Evolutionary conservation across 2,113 vertebrate species (phyloP).

Genomic region (Cygnus buccinator): DNA sequence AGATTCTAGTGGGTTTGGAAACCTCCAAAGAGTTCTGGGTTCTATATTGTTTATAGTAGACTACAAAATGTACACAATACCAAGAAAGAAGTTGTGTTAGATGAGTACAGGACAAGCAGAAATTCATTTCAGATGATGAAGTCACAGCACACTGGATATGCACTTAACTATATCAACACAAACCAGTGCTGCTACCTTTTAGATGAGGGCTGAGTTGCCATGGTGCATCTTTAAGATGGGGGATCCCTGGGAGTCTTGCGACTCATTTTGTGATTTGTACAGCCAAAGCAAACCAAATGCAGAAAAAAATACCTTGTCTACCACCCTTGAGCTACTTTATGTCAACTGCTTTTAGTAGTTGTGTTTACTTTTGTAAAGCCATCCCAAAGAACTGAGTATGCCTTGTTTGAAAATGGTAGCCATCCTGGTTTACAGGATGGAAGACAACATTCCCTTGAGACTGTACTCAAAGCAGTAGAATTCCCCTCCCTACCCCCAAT

Average conservation of each 20-base stretch:
- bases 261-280: fast-evolving
- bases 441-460: background rate
- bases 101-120: background rate
- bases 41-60: background rate
- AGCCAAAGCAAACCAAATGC: background rate
- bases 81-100: background rate
- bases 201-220: background rate
- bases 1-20: background rate
- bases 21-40: background rate
- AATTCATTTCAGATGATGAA: background rate
- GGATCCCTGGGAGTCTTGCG: background rate
- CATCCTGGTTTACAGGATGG: background rate
- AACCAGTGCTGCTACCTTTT: background rate
- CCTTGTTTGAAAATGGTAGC: background rate
- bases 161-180: background rate
- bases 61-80: background rate
- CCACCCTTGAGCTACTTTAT: background rate
- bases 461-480: background rate
- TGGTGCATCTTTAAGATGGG: fast-evolving
- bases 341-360: background rate
- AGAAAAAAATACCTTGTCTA: background rate
- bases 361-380: background rate
- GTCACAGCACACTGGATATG: background rate
- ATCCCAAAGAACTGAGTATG: background rate
- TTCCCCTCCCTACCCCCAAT: background rate